Base-by-base conservation (phyloP, 2,888 invertebrate genomes). In the Tiphia femorata region DNA sequence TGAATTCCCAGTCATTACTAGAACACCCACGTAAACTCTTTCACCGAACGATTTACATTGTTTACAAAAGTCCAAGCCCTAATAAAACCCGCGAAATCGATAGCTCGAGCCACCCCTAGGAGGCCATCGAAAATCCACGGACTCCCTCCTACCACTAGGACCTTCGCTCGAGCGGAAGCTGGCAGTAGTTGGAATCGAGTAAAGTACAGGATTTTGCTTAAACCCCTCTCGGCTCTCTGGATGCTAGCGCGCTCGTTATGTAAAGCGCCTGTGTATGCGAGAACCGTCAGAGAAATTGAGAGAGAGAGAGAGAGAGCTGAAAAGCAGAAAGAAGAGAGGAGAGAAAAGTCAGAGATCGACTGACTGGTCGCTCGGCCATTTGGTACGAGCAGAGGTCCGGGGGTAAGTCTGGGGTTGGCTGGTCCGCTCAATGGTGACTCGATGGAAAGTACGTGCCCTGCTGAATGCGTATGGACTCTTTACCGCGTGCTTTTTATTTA, bases 401-500 rank as follows among this genome's bases (percentile, higher is more conserved):
- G 27, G 12, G 8, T 23, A 5, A 29, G 8, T 23, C 27, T 29
- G 25, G 1, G 21, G 23, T 14, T 42, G n/a, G 25, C 16, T 43
- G 23, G 19, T 41, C 30, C 30, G 44, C 30, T 44, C 44, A 29
- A 44, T 44, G 44, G 30, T 10, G 20, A 44, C 43, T 30, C 27
- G 43, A 10, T 27, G 17, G 25, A 43, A 35, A 27, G 14, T 43
- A 27, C 43, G 17, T 27, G 27, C 7, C n/a, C 19, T 6, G 16
- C 14, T 25, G 16, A 8, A 16, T 25, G 25, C 23, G 25, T 3
- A 6, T 41, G 35, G 37, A 23, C 37, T 47, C 47, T 48, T 48
- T 48, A 38, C 38, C 38, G 19, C 12, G 19, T n/a, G 25, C 12
- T 10, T 29, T 30, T 20, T 57, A 43, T 57, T 57, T 57, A 46